These are phyloP conservation scores for Cebidichthys violaceus DNA, from an alignment of 2,113 vertebrate genomes.

Conservation along the genomic window DNA sequence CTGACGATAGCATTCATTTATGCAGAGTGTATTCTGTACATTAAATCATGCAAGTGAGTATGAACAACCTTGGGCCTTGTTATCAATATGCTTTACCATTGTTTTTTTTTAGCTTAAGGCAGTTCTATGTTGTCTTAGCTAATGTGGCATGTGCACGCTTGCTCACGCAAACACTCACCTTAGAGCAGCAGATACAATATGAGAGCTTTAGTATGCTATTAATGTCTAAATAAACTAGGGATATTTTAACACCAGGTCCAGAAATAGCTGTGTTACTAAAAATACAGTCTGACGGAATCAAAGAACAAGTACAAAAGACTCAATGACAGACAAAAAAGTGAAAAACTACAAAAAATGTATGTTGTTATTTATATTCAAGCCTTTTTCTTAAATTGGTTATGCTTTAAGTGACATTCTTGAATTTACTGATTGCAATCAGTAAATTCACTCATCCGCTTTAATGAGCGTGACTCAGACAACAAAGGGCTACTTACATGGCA, in stretches of 20 bases:
- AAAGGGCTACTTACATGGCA: not conserved
- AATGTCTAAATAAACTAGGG: not conserved
- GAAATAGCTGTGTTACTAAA: constrained; percentile 7
- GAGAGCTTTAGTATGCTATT: not conserved
- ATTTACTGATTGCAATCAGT: not conserved
- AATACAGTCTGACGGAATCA: not conserved
- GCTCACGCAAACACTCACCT: not conserved
- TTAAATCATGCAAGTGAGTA: not conserved
- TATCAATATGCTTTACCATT: constrained; percentile 21
- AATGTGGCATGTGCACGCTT: not conserved
- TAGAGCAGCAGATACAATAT: not conserved
- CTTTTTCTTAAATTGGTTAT: not conserved
- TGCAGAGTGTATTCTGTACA: constrained; percentile 1
- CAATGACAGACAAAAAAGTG: not conserved
- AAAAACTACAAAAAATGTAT: not conserved
- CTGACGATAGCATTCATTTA: not conserved
- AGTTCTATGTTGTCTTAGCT: not conserved
- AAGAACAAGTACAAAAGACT: constrained; percentile 13
- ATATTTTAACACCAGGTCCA: not conserved
- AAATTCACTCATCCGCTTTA: not conserved
- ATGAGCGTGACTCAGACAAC: constrained; percentile 19
- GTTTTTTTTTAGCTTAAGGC: constrained; percentile 31
- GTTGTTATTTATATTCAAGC: not conserved
- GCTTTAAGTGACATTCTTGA: not conserved
- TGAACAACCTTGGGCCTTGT: constrained; percentile 14